Evolutionary conservation across 2,113 vertebrate species (phyloP).

Genomic region (Ailuropoda melanoleuca): DNA sequence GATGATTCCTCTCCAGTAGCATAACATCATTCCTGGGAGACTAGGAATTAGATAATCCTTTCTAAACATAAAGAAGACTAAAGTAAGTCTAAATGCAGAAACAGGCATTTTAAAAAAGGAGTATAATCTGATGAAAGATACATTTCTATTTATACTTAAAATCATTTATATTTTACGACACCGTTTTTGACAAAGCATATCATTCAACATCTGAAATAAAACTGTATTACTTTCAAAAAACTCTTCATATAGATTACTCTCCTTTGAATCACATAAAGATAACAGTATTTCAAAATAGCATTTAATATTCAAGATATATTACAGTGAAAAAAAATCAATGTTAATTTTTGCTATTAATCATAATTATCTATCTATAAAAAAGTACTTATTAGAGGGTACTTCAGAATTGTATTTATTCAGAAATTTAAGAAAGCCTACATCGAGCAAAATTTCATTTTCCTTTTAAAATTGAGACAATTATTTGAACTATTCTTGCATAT

Average conservation of each 20-base stretch:
- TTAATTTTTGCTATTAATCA: not conserved
- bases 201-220: not conserved
- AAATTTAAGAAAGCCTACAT: not conserved
- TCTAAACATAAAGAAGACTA: not conserved
- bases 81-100: not conserved
- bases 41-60: not conserved
- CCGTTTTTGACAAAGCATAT: not conserved
- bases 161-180: not conserved
- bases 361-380: not conserved
- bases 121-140: not conserved
- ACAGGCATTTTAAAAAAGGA: not conserved
- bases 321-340: not conserved
- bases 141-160: not conserved
- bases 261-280: not conserved
- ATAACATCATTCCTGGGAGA: not conserved
- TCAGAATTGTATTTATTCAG: not conserved
- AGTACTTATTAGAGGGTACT: not conserved
- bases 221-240: not conserved
- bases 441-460: not conserved
- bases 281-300: not conserved
- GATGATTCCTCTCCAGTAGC: not conserved
- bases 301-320: constrained; percentile 15
- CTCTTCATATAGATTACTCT: not conserved
- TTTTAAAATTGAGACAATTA: not conserved
- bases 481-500: not conserved